Evolutionary conservation across 2,113 vertebrate genomes (phyloP).

Genomic region (Trogon surrucura): DNA sequence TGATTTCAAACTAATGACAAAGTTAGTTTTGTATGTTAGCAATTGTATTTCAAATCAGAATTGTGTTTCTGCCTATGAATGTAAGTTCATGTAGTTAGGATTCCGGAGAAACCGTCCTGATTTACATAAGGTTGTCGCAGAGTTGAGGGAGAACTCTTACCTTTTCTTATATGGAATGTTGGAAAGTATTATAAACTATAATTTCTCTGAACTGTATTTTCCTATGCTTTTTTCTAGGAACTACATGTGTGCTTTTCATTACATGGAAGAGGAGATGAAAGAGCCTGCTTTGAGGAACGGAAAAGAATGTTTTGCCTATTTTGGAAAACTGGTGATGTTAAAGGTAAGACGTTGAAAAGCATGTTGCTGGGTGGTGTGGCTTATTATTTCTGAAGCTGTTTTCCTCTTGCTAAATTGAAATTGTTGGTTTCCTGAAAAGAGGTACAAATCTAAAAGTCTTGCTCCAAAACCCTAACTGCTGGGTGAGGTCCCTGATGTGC

Average conservation of each 20-base stretch:
- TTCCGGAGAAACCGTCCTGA: not conserved
- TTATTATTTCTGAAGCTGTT: not conserved
- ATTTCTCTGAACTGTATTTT: not conserved
- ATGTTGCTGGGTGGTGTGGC: fast-evolving
- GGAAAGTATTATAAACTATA: not conserved
- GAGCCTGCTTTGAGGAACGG: not conserved
- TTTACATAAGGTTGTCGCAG: not conserved
- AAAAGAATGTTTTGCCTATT: not conserved
- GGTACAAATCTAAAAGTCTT: not conserved
- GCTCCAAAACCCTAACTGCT: not conserved
- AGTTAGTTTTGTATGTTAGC: not conserved
- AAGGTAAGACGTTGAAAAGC: not conserved
- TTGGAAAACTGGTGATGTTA: not conserved
- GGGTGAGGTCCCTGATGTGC: not conserved
- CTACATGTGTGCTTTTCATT: not conserved
- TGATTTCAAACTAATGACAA: not conserved
- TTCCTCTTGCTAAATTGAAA: not conserved
- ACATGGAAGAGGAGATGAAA: fast-evolving
- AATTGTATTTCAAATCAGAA: not conserved
- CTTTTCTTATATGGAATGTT: not conserved
- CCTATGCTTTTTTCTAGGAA: not conserved
- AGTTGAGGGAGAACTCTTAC: not conserved
- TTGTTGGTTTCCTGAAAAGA: not conserved
- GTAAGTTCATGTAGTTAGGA: not conserved
- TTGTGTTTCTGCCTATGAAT: not conserved